Percentiles rank a stretch among this genome's conserved stretches.
Evolutionary conservation across 1,140 invertebrate species (phyloP).

Genomic region (Megathymus violae): DNA sequence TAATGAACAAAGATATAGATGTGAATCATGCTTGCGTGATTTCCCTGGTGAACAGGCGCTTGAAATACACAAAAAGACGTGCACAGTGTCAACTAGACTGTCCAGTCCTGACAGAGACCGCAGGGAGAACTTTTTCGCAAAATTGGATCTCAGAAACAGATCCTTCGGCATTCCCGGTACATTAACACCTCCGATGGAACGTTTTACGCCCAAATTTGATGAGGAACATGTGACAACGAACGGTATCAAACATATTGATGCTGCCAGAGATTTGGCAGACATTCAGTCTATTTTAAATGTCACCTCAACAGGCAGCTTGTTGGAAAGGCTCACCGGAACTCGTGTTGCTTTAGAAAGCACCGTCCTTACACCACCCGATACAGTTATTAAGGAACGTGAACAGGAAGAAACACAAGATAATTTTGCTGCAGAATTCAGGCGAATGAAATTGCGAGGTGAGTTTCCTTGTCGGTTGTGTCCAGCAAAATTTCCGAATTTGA

Average conservation of each 20-base stretch:
- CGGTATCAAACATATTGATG: conserved; percentile 75
- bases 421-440: conserved; percentile 91
- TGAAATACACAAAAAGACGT: conserved; percentile 87
- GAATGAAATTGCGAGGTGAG: conserved; percentile 93
- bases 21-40: conserved; percentile 88
- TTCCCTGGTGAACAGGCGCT: conserved; percentile 90
- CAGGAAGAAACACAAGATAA: conserved; percentile 92
- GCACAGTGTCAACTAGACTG: conserved; percentile 63
- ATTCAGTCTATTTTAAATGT: conserved; percentile 92
- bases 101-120: conserved; percentile 83
- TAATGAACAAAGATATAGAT: conserved; percentile 87
- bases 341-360: conserved; percentile 70
- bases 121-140: conserved; percentile 91
- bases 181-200: conserved; percentile 80
- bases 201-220: conserved; percentile 71
- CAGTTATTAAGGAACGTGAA: conserved; percentile 64
- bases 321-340: conserved; percentile 83
- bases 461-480: conserved; percentile 95
- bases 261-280: conserved; percentile 90
- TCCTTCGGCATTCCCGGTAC: conserved; percentile 76
- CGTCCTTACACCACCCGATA: conserved; percentile 69
- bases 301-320: conserved; percentile 86
- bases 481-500: conserved; percentile 93
- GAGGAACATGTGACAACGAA: conserved; percentile 61
- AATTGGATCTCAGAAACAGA: conserved; percentile 90